Percentiles rank a stretch among this genome's conserved stretches.
phyloP scores from a whole-genome alignment of 2,797 vertebrate species.

The Pipistrellus pipistrellus region DNA sequence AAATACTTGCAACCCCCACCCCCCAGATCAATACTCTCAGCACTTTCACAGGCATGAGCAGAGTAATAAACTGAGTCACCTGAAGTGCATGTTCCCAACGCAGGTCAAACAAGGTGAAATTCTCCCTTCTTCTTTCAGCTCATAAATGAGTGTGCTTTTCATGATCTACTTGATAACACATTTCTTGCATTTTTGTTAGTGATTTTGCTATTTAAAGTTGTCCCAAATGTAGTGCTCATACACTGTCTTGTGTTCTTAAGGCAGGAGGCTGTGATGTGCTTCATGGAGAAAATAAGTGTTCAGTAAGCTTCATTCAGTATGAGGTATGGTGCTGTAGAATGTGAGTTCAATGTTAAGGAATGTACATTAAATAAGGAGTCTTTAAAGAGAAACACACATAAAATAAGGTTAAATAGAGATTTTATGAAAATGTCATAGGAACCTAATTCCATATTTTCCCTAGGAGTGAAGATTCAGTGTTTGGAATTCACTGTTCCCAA shows the following conservation, averaged over 20 bases:
- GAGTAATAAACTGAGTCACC: not conserved
- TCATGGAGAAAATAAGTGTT: not conserved
- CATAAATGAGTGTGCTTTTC: not conserved
- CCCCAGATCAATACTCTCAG: not conserved
- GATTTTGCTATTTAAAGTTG: not conserved
- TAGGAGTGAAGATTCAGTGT: not conserved
- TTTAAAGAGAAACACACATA: not conserved
- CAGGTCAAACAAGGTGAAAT: not conserved
- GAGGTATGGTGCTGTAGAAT: not conserved
- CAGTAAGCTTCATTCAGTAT: not conserved
- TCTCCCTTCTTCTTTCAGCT: not conserved
- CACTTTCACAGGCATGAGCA: not conserved
- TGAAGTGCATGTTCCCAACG: not conserved
- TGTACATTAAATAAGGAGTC: not conserved
- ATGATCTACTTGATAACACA: not conserved
- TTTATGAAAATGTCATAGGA: not conserved
- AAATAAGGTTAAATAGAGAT: not conserved
- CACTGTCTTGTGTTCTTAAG: not conserved
- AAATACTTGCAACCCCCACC: not conserved
- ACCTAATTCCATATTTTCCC: no score
- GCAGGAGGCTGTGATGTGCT: not conserved
- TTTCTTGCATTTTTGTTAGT: not conserved
- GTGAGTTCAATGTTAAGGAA: not conserved
- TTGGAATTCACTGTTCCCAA: not conserved
- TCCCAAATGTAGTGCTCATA: not conserved